phyloP scores from a whole-genome alignment of 2,797 vertebrate species.

The Allobates femoralis region DNA sequence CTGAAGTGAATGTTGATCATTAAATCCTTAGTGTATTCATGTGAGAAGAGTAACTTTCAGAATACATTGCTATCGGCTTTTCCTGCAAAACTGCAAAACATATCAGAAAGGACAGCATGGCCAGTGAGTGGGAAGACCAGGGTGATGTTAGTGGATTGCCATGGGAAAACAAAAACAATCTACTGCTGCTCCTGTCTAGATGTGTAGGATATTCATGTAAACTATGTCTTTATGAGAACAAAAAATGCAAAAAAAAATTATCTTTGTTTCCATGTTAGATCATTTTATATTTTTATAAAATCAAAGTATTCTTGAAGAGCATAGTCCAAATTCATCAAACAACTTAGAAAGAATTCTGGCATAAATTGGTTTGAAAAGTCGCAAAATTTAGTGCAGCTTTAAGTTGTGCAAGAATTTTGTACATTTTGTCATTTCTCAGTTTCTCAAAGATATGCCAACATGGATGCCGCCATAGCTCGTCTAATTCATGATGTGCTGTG shows the following conservation, averaged over 20 bases:
- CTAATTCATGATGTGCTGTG: too few species aligned
- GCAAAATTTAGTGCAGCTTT: too few species aligned
- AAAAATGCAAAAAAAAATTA: not conserved
- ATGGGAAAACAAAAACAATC: not conserved
- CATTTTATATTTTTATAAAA: too few species aligned
- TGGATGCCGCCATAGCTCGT: too few species aligned
- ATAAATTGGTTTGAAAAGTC: too few species aligned
- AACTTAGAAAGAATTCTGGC: too few species aligned
- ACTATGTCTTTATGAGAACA: not conserved
- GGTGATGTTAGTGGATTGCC: not conserved
- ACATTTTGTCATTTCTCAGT: too few species aligned
- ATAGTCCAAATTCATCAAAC: too few species aligned
- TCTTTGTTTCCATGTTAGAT: too few species aligned
- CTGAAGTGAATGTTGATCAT: constrained; percentile 53
- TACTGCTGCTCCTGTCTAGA: not conserved
- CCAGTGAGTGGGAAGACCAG: not conserved
- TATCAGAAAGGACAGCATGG: constrained; percentile 32
- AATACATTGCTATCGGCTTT: constrained; percentile 37
- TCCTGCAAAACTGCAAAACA: constrained; percentile 28
- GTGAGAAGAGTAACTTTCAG: constrained; percentile 49
- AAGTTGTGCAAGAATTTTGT: too few species aligned
- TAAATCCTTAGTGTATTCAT: constrained; percentile 48
- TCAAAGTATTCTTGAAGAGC: too few species aligned
- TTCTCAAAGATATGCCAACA: too few species aligned
- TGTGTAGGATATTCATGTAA: not conserved